Percentiles rank a stretch among this genome's conserved stretches.
Evolutionary conservation across 2,113 vertebrate species (phyloP).

Genomic region (Aptenodytes patagonicus): DNA sequence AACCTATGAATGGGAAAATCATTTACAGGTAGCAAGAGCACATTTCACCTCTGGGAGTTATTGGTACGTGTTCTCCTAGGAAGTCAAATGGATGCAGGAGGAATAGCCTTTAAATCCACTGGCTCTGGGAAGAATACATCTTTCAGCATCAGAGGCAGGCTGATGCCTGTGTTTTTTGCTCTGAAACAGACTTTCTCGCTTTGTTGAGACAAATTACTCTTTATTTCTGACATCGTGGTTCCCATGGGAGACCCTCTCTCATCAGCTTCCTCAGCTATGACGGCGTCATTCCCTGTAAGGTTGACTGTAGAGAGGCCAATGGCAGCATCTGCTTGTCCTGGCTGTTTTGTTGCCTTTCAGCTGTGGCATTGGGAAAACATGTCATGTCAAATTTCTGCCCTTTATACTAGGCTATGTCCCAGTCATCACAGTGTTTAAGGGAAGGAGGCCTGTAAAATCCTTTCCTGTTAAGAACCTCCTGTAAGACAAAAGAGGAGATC

Average conservation of each 20-base stretch:
- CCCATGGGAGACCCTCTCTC: neutral
- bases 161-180: neutral
- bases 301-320: neutral
- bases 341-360: neutral
- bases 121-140: neutral
- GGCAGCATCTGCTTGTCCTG: neutral
- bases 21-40: conserved; percentile 26
- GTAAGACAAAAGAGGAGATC: neutral
- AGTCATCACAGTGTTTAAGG: neutral
- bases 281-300: neutral
- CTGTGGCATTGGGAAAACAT: neutral
- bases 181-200: neutral
- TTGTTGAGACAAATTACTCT: neutral
- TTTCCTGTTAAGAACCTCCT: neutral
- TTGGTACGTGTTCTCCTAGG: neutral
- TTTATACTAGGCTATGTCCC: neutral
- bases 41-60: conserved; percentile 47
- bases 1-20: conserved; percentile 47
- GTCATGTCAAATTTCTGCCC: neutral
- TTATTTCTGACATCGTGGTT: neutral
- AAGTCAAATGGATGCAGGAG: conserved; percentile 24
- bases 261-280: neutral
- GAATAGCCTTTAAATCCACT: conserved; percentile 6
- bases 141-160: neutral
- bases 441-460: neutral